Base-by-base conservation (phyloP, 2,888 invertebrate genomes). In the Mesopsocus fuscifrons region DNA sequence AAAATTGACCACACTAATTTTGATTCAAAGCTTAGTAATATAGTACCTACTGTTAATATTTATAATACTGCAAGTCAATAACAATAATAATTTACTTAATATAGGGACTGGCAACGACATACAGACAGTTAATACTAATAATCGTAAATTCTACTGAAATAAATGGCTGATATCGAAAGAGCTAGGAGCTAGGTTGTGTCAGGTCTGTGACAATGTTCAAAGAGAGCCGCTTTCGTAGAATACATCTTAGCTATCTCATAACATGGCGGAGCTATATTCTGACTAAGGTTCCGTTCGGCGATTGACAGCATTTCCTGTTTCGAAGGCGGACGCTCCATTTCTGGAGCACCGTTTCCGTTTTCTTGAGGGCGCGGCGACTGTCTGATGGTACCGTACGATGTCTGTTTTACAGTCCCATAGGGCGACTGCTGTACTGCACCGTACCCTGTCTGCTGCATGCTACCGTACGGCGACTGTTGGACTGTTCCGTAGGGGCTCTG, bases 171-270 rank as follows among this genome's bases (percentile, higher is more conserved):
- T n/a, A n/a, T n/a, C n/a, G n/a, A n/a, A n/a, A n/a, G n/a, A n/a
- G n/a, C n/a, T n/a, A n/a, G n/a, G n/a, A n/a, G n/a, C n/a, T n/a
- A n/a, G n/a, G n/a, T n/a, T n/a, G n/a, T n/a, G n/a, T n/a, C 21
- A 21, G 38, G 5, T 3, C 13, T 9, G 4, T 18, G 38, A 5
- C 20, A 13, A 5, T 21, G 16, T 17, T 38, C 38, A 20, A 38
- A 38, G 21, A 38, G 21, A n/a, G 38, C 38, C 20, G 38, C 38
- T 20, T 38, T 38, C n/a, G 38, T 38, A 15, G 38, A 38, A 20
- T 38, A 38, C 38, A 38, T 38, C 20, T 38, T 38, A 5, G 38
- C 38, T 3, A 38, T 38, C 20, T 38, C 38, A 21, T 38, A 38
- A 17, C 38, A 38, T 18, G 38, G 38, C 5, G 38, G 38, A 18